Evolutionary conservation across 2,888 invertebrate genomes (phyloP).

Genomic region (Ornithoptera priamus): DNA sequence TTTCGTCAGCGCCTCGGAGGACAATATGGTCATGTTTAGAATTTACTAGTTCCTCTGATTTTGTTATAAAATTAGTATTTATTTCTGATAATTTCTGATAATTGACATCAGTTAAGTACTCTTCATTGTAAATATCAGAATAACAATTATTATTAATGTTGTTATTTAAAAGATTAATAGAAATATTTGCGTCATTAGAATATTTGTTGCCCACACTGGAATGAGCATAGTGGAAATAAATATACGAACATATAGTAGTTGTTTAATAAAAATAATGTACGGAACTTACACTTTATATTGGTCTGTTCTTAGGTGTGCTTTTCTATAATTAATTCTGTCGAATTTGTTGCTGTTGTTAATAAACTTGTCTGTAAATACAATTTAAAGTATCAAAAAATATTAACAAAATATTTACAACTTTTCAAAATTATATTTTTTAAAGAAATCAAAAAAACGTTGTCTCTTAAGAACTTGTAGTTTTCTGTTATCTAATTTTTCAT

Average conservation of each 20-base stretch:
- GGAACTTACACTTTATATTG: neutral
- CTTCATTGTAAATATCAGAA: neutral
- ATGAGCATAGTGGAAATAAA: neutral
- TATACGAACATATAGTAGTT: neutral
- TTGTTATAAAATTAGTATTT: neutral
- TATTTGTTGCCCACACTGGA: neutral
- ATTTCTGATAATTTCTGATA: constrained; percentile 1
- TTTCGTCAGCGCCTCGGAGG: neutral
- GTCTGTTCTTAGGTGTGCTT: neutral
- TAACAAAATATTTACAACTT: no score
- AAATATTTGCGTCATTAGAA: neutral
- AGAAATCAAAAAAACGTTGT: no score
- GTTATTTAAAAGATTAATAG: neutral
- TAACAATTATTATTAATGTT: neutral
- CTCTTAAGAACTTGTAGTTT: no score
- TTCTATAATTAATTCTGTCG: constrained; percentile 3
- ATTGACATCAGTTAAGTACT: neutral
- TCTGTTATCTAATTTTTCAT: no score
- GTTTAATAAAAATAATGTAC: neutral
- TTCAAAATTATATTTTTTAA: no score
- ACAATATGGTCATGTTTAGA: neutral
- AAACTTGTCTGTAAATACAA: neutral
- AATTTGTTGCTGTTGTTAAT: neutral
- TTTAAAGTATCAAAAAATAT: no score
- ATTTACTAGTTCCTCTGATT: constrained; percentile 16